Evolutionary conservation across 2,797 vertebrate species (phyloP).

Genomic region (Lemur catta): DNA sequence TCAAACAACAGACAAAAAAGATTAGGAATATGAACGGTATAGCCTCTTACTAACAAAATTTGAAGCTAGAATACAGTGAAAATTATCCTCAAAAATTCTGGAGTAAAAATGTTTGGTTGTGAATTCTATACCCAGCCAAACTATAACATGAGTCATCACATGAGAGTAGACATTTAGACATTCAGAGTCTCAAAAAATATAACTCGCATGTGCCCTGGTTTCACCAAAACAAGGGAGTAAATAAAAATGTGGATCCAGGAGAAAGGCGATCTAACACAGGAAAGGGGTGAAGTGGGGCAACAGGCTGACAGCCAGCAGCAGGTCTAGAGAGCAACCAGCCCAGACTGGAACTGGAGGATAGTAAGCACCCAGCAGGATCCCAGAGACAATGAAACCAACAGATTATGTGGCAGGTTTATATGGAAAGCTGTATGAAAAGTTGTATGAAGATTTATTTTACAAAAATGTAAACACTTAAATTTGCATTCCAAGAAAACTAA

Average conservation of each 20-base stretch:
- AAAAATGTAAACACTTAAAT: not conserved
- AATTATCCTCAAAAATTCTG: not conserved
- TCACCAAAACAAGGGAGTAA: not conserved
- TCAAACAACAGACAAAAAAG: not conserved
- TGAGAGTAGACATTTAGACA: not conserved
- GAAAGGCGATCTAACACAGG: not conserved
- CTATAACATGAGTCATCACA: not conserved
- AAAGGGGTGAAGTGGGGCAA: not conserved
- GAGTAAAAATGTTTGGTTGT: constrained; percentile 17
- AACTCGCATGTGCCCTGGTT: not conserved
- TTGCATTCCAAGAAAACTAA: not conserved
- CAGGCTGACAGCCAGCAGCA: not conserved
- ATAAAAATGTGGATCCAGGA: not conserved
- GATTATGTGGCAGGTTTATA: not conserved
- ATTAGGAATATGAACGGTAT: not conserved
- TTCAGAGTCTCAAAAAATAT: not conserved
- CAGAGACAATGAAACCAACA: not conserved
- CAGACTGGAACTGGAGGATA: not conserved
- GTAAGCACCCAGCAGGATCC: not conserved
- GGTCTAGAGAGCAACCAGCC: not conserved
- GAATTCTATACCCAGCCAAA: constrained; percentile 28
- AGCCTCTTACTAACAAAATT: not conserved
- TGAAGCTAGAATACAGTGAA: not conserved
- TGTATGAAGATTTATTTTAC: not conserved
- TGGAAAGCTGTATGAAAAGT: not conserved